Percentiles rank a stretch among this genome's conserved stretches.
Conservation (phyloP, 2,888 invertebrate genomes). For the Troides helena region DNA sequence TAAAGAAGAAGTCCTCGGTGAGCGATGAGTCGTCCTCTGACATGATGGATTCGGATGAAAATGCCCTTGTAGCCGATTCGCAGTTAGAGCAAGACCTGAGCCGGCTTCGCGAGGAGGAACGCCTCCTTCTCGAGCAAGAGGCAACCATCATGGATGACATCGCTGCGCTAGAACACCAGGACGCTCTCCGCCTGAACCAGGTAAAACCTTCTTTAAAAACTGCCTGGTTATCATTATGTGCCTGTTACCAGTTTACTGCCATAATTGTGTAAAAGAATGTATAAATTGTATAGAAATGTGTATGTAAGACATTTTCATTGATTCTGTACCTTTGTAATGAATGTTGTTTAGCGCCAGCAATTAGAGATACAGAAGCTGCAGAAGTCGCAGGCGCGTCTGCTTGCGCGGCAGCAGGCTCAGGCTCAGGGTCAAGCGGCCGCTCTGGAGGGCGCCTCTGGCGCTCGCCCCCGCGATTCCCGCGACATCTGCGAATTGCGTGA, state of each 20-base stretch:
- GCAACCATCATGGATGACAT: constrained; percentile 66
- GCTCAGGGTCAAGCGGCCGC: constrained; percentile 41
- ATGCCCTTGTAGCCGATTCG: constrained; percentile 83
- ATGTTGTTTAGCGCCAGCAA: constrained; percentile 54
- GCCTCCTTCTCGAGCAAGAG: constrained; percentile 86
- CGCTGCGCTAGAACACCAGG: constrained; percentile 64
- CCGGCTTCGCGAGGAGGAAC: constrained; percentile 84
- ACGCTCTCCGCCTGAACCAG: constrained; percentile 65
- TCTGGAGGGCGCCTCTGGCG: constrained; percentile 34
- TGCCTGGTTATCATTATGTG: not conserved
- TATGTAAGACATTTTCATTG: too few species aligned
- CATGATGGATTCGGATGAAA: constrained; percentile 95
- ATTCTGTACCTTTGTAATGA: too few species aligned
- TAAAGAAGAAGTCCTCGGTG: constrained; percentile 93
- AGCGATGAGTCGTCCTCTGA: constrained; percentile 92
- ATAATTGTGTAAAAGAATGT: too few species aligned
- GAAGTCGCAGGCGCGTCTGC: constrained; percentile 43
- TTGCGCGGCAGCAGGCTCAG: constrained; percentile 30
- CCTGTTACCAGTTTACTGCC: too few species aligned
- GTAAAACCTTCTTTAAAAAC: constrained; percentile 36
- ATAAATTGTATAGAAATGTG: too few species aligned
- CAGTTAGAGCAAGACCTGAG: constrained; percentile 62
- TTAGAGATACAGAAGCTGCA: constrained; percentile 60
- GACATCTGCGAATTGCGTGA: constrained; percentile 48
- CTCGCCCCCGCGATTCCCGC: constrained; percentile 44